These are phyloP conservation scores for Cotesia typhae DNA, from an alignment of 1,140 invertebrate genomes.

Conservation along the genomic window DNA sequence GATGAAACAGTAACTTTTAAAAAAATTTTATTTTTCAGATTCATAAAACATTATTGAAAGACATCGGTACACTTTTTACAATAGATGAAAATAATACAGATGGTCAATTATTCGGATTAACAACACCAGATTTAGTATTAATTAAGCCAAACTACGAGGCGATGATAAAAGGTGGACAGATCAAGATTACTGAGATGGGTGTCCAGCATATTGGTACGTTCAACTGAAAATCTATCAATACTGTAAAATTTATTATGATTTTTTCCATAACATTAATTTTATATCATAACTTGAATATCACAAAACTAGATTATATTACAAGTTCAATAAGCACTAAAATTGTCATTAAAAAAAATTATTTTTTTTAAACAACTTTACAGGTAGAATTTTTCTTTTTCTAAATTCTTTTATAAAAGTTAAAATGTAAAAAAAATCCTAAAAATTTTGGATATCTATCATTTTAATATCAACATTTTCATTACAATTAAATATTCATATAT, in stretches of 20 bases:
- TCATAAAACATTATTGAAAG: constrained; percentile 80
- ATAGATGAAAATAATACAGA: constrained; percentile 62
- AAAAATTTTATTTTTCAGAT: constrained; percentile 63
- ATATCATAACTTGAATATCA: background rate
- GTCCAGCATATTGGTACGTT: constrained; percentile 76
- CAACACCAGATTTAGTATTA: constrained; percentile 77
- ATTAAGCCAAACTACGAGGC: constrained; percentile 90
- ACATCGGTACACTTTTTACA: constrained; percentile 69
- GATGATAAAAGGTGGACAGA: constrained; percentile 83
- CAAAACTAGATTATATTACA: no score
- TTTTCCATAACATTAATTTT: background rate
- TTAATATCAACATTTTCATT: background rate
- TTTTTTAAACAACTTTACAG: no score
- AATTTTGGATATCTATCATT: no score
- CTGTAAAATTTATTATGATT: constrained; percentile 11
- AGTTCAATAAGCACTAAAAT: background rate
- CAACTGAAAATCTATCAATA: constrained; percentile 31
- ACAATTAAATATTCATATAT: constrained; percentile 16
- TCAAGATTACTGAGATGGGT: constrained; percentile 86
- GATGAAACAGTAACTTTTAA: constrained; percentile 22
- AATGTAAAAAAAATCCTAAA: no score
- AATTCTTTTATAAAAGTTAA: no score
- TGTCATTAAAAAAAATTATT: no score
- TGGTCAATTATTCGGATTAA: constrained; percentile 75
- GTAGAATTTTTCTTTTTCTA: no score